Evolutionary conservation across 2,113 vertebrate genomes (phyloP).

Genomic region (Peromyscus maniculatus): DNA sequence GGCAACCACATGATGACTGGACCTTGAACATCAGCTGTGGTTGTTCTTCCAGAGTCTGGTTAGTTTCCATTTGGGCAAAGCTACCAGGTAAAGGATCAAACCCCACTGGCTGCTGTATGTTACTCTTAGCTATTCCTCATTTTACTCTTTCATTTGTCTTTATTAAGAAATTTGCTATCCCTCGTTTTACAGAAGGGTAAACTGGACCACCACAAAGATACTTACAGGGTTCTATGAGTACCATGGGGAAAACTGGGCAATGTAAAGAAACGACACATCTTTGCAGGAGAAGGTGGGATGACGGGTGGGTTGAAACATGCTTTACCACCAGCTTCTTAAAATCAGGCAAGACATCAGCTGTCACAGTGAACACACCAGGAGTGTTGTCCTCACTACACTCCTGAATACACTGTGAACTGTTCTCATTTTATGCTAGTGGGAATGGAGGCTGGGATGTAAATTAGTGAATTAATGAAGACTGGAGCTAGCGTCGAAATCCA

Average conservation of each 20-base stretch:
- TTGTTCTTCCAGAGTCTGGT: constrained; percentile 1
- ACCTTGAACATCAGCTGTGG: neutral
- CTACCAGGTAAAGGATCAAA: neutral
- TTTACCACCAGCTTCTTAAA: neutral
- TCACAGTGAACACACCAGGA: neutral
- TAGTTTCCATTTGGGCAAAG: neutral
- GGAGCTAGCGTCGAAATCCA: neutral
- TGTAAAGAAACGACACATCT: neutral
- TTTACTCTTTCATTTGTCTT: too few relatives aligned
- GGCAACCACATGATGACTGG: neutral
- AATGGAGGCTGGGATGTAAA: neutral
- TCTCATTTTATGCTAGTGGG: neutral
- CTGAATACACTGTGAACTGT: neutral
- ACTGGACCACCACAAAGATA: neutral
- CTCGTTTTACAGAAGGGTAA: neutral
- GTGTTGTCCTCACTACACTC: neutral
- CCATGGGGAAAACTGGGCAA: neutral
- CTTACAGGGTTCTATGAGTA: neutral
- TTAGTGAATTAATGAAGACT: neutral
- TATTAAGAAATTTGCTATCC: neutral
- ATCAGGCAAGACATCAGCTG: neutral
- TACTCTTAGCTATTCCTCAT: neutral
- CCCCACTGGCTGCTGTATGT: neutral
- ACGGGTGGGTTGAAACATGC: neutral
- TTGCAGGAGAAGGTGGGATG: neutral